Base-by-base conservation (phyloP, 2,888 invertebrate genomes). In the Pollenia angustigena region DNA sequence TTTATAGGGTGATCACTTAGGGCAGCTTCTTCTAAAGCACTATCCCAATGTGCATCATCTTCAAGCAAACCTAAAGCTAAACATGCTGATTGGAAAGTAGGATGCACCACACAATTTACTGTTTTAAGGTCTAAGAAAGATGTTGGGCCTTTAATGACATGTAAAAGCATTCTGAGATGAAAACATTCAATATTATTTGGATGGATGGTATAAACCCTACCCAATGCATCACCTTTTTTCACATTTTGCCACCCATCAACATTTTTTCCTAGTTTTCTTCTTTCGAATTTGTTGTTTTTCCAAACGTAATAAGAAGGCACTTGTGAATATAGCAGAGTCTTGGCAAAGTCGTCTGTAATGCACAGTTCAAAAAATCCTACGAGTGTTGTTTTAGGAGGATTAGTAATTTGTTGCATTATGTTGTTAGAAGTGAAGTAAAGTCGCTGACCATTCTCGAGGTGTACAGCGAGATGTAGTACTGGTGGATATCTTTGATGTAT, bases 191-290 rank as follows among this genome's bases (percentile, higher is more conserved):
- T 12, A 44, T 76, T 71, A 44, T 83, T 83, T 9, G 82, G 76
- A 40, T 79, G 85, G n/a, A 80, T 69, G 8, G 69, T 80, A 14
- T 80, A 85, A 12, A 85, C 74, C n/a, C 75, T 68, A 32, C 80
- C 85, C 42, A 84, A 12, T 1, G 58, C 68, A 23, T 44, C 16
- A 8, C 83, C 52, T 44, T 58, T n/a, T 50, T 83, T 44, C 16
- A 12, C 83, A 44, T 44, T 58, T n/a, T 52, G 44, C 48, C 62
- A 76, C n/a, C 68, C 69, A 8, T 32, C 12, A 44, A 83, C 64
- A 32, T 32, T 42, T 40, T 60, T 40, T 6, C 76, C 76, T 9
- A 62, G 60, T 16, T 83, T 82, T 69, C 82, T 82, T 62, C 71
- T 23, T 44, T 62, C 60, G 12, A 66, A 76, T 44, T 69, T 82